Conservation (phyloP, 2,797 vertebrate genomes). For the Hapalemur alaotrensis region DNA sequence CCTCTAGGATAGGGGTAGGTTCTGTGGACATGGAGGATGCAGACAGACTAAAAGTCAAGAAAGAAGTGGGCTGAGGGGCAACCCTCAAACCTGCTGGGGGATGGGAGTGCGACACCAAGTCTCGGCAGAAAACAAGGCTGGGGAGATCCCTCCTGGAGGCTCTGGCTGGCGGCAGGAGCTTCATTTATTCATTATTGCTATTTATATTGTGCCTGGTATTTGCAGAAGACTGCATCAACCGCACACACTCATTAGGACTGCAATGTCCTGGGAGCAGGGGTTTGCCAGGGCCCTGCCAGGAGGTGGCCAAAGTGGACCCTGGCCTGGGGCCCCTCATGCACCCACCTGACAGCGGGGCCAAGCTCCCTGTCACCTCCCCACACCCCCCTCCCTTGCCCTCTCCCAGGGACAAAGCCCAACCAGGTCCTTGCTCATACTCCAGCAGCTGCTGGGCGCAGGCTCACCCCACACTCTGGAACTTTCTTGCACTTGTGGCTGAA, state of each 20-base stretch:
- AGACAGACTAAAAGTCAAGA: neutral
- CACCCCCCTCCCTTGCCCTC: neutral
- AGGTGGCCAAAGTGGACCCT: neutral
- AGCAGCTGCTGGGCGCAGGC: neutral
- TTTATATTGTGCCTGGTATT: slow-evolving; percentile 73
- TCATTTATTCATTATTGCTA: slow-evolving; percentile 74
- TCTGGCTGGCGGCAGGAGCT: neutral
- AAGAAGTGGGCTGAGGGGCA: neutral
- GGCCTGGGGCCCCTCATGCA: neutral
- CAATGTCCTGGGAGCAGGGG: neutral
- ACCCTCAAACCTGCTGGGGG: neutral
- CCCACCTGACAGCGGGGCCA: neutral
- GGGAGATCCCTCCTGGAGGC: neutral
- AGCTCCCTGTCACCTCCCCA: neutral
- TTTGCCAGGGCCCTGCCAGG: neutral
- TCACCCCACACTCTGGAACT: neutral
- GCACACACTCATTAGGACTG: neutral
- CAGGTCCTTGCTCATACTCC: neutral
- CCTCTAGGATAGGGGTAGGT: neutral
- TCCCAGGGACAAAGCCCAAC: neutral
- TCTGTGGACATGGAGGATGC: neutral
- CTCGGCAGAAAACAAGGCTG: neutral
- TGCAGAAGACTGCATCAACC: slow-evolving; percentile 57
- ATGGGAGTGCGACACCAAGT: neutral
- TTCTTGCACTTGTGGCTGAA: neutral